Evolutionary conservation across 2,113 vertebrate genomes (phyloP), one percentile per base, ranked within the genome.

Genomic region (Aix galericulata): DNA sequence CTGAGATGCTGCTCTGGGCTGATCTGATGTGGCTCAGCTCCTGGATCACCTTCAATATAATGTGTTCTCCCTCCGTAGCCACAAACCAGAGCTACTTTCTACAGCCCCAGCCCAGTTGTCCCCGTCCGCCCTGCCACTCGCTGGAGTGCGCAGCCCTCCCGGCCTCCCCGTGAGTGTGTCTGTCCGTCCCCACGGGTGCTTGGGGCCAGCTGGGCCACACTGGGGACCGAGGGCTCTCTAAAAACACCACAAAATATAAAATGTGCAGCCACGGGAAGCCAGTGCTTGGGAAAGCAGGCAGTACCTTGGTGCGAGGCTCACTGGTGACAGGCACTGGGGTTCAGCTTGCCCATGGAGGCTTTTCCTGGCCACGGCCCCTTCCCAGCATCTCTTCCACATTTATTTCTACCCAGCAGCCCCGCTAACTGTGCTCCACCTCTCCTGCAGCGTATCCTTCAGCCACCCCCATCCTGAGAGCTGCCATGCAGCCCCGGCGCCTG

Each of bases 121-220:
- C 97, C 97, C 13, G 89, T 98, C 27, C 98, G 98, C 31, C 96
- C 98, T 42, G 92, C 98, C 25, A 98, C 98, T 82, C 98, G 98
- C 63, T 99, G 99, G 99, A 95, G 98, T 10, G 89, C 97, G 14
- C 99, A 98, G 77, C 97, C 98, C 11, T 97, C 98, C 17, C 97
- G 98, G 94, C 96, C 97, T 32, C 98, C 98, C 16, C 88, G 99
- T 99, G 96, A 98, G 97, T 96, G 72, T 48, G 17, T 40, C 76
- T 31, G 8, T 1, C 26, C 15, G 14, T 48, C 58, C 56, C n/a
- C 1, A 0, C 8, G 53, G 60, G 75, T 20, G 80, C 25, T 63
- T 0, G 7, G 56, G 32, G 8, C 0, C 0, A 36, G 13, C 46
- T 79, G 78, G 71, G 56, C 68, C 63, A 1, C 0, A 3, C 2